Percentiles rank a stretch among this genome's conserved stretches.
Conservation (phyloP, 92 coral and sea anemone species). For the Blastomussa wellsi region DNA sequence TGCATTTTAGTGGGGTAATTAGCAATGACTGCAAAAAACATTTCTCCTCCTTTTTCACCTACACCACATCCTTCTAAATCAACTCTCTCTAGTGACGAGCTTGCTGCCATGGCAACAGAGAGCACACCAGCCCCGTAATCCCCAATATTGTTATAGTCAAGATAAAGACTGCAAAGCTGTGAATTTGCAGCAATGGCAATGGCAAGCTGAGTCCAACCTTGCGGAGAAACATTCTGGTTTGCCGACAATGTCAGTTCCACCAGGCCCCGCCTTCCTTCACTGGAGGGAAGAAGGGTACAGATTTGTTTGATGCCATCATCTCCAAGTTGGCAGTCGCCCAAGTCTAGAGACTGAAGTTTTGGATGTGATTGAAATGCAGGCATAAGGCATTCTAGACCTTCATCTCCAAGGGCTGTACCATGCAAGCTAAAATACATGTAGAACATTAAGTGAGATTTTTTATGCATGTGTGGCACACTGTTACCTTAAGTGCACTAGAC, state of each 20-base stretch:
- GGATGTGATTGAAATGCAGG: conserved; percentile 88
- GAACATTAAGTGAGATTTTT: conserved; percentile 5
- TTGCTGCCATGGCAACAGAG: conserved; percentile 95
- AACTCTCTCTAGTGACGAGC: conserved; percentile 70
- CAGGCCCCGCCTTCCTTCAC: conserved; percentile 67
- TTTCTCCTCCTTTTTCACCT: conserved; percentile 84
- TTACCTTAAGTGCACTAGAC: no score
- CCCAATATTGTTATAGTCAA: conserved; percentile 87
- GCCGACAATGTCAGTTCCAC: conserved; percentile 86
- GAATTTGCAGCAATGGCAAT: conserved; percentile 96
- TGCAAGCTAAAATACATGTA: conserved; percentile 81
- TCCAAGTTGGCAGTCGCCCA: conserved; percentile 93
- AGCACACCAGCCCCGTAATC: conserved; percentile 93
- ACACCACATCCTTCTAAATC: conserved; percentile 94
- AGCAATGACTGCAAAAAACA: conserved; percentile 77
- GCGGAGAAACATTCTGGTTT: conserved; percentile 73
- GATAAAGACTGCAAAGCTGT: conserved; percentile 64
- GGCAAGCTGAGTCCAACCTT: conserved; percentile 95
- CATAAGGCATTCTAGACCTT: conserved; percentile 79
- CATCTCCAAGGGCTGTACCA: conserved; percentile 91
- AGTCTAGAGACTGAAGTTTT: conserved; percentile 81
- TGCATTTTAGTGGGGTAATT: conserved; percentile 81
- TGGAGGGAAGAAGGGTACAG: conserved; percentile 79
- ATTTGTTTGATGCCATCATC: conserved; percentile 90
- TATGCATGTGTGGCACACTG: no score